These are phyloP conservation scores for Hemaris fuciformis DNA, from an alignment of 2,888 invertebrate species.

Conservation along the genomic window DNA sequence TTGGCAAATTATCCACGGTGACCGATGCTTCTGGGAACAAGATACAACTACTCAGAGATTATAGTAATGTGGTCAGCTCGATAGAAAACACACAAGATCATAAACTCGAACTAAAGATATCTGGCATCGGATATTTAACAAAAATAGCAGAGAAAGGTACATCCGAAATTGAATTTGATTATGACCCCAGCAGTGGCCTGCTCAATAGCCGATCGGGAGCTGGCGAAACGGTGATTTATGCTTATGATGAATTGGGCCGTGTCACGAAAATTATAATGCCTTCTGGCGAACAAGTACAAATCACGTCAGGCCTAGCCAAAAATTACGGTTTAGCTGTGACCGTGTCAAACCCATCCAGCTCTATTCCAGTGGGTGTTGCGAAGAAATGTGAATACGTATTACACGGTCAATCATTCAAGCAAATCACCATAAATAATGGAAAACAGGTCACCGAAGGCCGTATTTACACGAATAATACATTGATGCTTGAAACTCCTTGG, in stretches of 20 bases:
- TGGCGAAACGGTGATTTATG: constrained; percentile 93
- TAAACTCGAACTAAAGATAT: constrained; percentile 94
- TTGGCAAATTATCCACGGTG: constrained; percentile 95
- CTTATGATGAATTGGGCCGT: constrained; percentile 94
- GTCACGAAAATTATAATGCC: constrained; percentile 93
- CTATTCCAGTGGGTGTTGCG: constrained; percentile 78
- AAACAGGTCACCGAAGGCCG: constrained; percentile 87
- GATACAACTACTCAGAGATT: constrained; percentile 94
- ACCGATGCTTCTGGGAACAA: constrained; percentile 97
- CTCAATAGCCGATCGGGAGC: constrained; percentile 92
- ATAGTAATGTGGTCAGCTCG: constrained; percentile 95
- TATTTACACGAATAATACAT: constrained; percentile 89
- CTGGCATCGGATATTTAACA: constrained; percentile 94
- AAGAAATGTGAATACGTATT: constrained; percentile 82
- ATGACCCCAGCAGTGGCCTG: constrained; percentile 93
- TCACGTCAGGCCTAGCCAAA: constrained; percentile 88
- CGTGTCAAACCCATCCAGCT: constrained; percentile 81
- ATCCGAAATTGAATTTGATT: constrained; percentile 93
- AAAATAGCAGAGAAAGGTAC: constrained; percentile 94
- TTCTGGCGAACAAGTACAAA: constrained; percentile 93
- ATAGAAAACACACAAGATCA: constrained; percentile 97
- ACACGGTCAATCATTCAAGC: constrained; percentile 84
- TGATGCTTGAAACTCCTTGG: constrained; percentile 88
- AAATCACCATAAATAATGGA: constrained; percentile 86
- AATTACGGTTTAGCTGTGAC: constrained; percentile 89